phyloP scores from a whole-genome alignment of 2,888 invertebrate species.

The Drosophila prolongata region DNA sequence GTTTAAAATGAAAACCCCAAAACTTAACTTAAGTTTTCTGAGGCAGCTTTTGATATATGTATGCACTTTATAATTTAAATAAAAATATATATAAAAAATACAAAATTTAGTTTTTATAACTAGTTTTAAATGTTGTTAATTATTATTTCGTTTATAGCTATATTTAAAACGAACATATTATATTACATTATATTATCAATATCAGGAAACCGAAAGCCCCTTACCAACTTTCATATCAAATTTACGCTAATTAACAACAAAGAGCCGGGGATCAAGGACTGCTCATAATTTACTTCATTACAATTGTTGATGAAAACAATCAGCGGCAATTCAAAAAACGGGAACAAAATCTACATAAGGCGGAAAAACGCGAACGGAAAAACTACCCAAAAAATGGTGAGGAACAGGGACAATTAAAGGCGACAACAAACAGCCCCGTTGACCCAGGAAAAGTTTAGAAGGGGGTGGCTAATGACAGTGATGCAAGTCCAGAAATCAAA shows the following conservation, averaged over 20 bases:
- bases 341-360: constrained; percentile 61
- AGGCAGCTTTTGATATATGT: no score
- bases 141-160: no score
- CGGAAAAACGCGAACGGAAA: constrained; percentile 6
- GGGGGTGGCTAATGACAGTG: constrained; percentile 70
- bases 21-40: no score
- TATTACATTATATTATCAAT: no score
- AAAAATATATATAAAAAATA: no score
- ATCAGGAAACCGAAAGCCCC: background rate
- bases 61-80: no score
- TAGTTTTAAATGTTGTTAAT: no score
- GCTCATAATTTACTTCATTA: constrained; percentile 75
- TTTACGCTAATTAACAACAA: constrained; percentile 73
- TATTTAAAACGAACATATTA: no score
- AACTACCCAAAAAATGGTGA: constrained; percentile 51
- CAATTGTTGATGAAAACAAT: constrained; percentile 74
- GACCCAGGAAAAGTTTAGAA: constrained; percentile 36
- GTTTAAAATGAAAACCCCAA: background rate
- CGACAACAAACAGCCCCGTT: constrained; percentile 74
- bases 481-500: constrained; percentile 74
- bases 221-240: constrained; percentile 52
- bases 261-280: constrained; percentile 51
- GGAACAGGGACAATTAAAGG: constrained; percentile 68
- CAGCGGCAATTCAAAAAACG: constrained; percentile 63
- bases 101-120: no score